A percentile compares a stretch with the other conserved stretches of the same genome.
These are phyloP conservation scores for Darevskia nairensis DNA, from an alignment of 2,797 vertebrate genomes.

Conservation along the genomic window DNA sequence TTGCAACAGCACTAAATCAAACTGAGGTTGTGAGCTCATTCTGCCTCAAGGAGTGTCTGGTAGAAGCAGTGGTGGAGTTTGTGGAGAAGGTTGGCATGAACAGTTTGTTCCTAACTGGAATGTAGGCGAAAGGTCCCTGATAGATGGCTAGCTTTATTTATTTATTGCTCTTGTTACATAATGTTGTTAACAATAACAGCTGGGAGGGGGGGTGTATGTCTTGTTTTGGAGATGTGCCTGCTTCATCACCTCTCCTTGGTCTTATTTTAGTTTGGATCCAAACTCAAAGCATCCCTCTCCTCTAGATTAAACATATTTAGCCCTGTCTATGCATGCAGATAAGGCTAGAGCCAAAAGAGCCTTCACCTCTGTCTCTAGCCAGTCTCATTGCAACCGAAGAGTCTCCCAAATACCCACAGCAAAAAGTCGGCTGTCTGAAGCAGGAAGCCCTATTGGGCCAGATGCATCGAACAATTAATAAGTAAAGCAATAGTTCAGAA, in stretches of 20 bases:
- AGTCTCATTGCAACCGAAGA: rapidly evolving
- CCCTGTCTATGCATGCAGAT: not conserved
- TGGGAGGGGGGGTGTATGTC: not conserved
- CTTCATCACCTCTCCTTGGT: not conserved
- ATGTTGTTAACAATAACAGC: not conserved
- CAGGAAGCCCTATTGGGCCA: not conserved
- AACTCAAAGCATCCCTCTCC: not conserved
- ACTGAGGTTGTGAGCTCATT: not conserved
- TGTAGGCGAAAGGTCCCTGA: conserved; percentile 20
- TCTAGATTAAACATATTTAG: not conserved
- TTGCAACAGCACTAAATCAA: not conserved
- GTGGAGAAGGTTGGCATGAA: not conserved
- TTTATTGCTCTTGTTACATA: not conserved
- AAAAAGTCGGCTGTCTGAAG: not conserved
- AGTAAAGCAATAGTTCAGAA: not conserved
- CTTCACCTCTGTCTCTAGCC: not conserved
- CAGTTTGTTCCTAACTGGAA: conserved; percentile 14
- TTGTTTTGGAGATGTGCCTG: conserved; percentile 23
- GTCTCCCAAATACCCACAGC: not conserved
- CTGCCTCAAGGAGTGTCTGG: not conserved
- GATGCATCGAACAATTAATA: no score
- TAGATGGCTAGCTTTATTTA: not conserved
- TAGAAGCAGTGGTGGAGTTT: not conserved
- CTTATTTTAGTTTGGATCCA: conserved; percentile 14
- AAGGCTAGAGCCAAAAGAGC: not conserved